Conservation (phyloP, 1,140 invertebrate genomes). For the Solenopsis fugax region DNA sequence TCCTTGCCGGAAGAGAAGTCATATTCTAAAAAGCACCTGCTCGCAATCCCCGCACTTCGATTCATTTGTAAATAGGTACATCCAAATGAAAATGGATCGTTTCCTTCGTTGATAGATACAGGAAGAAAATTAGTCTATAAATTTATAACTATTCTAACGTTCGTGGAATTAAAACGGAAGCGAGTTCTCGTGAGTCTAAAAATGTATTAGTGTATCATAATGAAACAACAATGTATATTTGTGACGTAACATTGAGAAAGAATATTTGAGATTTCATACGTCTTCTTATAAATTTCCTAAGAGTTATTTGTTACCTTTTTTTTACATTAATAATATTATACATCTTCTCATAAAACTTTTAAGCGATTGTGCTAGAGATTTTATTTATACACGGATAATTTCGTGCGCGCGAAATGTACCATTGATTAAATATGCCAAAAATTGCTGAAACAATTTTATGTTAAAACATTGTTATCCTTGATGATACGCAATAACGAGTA, state of each 20-base stretch:
- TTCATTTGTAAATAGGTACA: conserved; percentile 47
- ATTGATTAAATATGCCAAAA: background rate
- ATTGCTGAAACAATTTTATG: background rate
- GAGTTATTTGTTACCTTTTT: background rate
- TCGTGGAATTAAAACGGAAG: conserved; percentile 21
- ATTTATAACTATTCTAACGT: background rate
- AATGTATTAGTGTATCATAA: background rate
- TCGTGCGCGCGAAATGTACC: background rate
- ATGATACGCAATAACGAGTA: conserved; percentile 13
- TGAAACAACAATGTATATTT: background rate
- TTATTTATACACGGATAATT: background rate
- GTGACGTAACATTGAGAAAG: background rate
- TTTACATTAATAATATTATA: conserved; percentile 1
- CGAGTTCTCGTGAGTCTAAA: background rate
- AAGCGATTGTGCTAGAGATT: background rate
- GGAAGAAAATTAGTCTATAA: conserved; percentile 18
- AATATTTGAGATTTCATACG: no score
- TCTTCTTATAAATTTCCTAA: background rate
- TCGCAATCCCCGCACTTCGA: conserved; percentile 18
- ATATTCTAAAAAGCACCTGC: conserved; percentile 60
- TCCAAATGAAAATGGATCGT: conserved; percentile 39
- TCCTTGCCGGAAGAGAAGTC: conserved; percentile 67
- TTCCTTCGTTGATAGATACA: conserved; percentile 20
- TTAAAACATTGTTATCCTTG: background rate
- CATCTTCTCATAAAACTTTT: background rate